Conservation (phyloP, 2,888 invertebrate species). For the Petrophora chlorosata region DNA sequence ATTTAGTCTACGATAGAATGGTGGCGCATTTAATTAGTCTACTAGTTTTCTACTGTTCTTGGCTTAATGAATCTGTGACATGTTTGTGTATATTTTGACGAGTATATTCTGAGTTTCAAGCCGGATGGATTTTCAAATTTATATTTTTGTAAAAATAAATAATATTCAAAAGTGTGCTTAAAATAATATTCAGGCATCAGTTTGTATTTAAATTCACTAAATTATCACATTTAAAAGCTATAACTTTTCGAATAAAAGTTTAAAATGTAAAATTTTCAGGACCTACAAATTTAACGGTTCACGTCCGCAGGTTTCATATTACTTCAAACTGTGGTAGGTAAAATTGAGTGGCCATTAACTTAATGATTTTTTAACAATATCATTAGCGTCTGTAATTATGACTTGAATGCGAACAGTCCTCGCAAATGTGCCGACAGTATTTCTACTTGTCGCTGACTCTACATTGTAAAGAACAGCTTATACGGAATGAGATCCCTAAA, state of each 20-base stretch:
- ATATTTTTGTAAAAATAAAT: no score
- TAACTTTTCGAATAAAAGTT: no score
- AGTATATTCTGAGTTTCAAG: no score
- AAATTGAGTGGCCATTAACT: slow-evolving; percentile 37
- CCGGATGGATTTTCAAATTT: no score
- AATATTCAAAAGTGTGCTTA: no score
- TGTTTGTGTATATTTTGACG: no score
- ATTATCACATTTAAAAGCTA: no score
- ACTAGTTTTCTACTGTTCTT: no score
- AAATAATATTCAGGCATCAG: no score
- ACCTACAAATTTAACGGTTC: not conserved
- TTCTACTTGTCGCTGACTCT: slow-evolving; percentile 53
- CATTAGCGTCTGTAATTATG: slow-evolving; percentile 46
- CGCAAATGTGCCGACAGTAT: slow-evolving; percentile 50
- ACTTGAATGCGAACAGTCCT: slow-evolving; percentile 42
- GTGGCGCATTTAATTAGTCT: slow-evolving; percentile 25
- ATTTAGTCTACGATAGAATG: slow-evolving; percentile 27
- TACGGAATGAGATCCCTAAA: slow-evolving; percentile 48
- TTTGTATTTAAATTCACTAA: no score
- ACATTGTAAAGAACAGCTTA: slow-evolving; percentile 66
- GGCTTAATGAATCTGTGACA: not conserved
- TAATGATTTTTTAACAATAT: slow-evolving; percentile 49
- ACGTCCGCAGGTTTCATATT: not conserved
- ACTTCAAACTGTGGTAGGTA: slow-evolving; percentile 57
- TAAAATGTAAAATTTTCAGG: not conserved